Evolutionary conservation across 1,140 invertebrate genomes (phyloP), one percentile per base, ranked within the genome.

Genomic region (Vanessa atalanta): DNA sequence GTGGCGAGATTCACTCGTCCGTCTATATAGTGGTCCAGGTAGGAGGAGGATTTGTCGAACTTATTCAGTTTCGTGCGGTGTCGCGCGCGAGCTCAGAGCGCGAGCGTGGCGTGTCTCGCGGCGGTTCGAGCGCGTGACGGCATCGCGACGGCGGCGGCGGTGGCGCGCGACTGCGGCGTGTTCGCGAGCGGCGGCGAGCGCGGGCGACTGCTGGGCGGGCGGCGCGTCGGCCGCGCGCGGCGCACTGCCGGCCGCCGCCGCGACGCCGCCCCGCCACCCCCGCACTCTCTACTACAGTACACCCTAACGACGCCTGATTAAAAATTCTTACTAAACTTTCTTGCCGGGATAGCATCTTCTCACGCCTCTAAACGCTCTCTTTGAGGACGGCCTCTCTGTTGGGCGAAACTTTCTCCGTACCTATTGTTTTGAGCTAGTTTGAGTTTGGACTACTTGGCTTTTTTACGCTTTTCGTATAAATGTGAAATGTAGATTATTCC

Each of bases 21-120:
- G 84, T 93, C 91, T 85, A 93, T 93, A 80, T 93, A 93, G 82
- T 93, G 90, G 90, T 92, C 90, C 90, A 92, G 87, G 88, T 91
- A 91, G 73, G 89, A 92, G 86, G 86, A 88, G 81, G 90, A 92
- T 87, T 92, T 92, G 90, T 92, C 89, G 88, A 92, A 92, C 87
- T 92, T 91, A 92, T 92, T 92, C 90, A 92, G 90, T 90, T 92
- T 92, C 81, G 88, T 82, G 83, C 73, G 79, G 77, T 71, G 79
- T 80, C 76, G 82, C 80, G 83, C 85, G 81, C 79, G 83, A 70
- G 83, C 79, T 80, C 72, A 77, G 76, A 81, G 81, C 78, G 82
- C 80, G 82, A 76, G 84, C 79, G 81, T 72, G 78, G 77, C 53
- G 73, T 73, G 67, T 74, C 48, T 31, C 83, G 82, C 79, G 78